phyloP scores from a whole-genome alignment of 2,888 invertebrate species.

The Encarsia formosa region DNA sequence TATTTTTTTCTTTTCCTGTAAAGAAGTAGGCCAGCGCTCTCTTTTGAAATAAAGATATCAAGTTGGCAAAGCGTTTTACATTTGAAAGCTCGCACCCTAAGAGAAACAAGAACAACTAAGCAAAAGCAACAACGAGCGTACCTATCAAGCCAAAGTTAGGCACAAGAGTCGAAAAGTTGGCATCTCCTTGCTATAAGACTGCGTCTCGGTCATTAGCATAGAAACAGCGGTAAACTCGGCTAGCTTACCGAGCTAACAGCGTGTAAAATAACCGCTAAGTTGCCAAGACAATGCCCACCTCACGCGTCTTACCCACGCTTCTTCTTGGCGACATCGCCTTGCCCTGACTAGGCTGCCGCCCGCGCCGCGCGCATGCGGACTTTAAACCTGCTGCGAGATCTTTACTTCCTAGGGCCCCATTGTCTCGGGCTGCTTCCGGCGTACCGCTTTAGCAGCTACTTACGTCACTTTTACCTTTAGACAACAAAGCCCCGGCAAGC shows the following conservation, averaged over 20 bases:
- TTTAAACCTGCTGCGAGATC: background rate
- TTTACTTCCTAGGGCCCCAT: constrained; percentile 15
- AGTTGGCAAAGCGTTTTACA: constrained; percentile 17
- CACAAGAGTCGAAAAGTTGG: too few species aligned
- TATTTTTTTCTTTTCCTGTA: too few species aligned
- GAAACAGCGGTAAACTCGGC: constrained; percentile 50
- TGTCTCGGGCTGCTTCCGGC: constrained; percentile 8
- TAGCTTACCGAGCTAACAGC: constrained; percentile 51
- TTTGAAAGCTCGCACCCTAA: constrained; percentile 11
- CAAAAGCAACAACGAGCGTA: background rate
- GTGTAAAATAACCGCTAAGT: constrained; percentile 53
- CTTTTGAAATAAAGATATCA: too few species aligned
- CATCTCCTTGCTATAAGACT: too few species aligned
- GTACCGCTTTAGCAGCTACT: constrained; percentile 12
- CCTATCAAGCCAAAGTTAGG: too few species aligned
- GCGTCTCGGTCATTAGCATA: constrained; percentile 47
- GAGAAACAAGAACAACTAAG: background rate
- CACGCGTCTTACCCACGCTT: too few species aligned
- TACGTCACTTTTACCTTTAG: constrained; percentile 13
- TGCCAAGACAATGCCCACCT: constrained; percentile 48
- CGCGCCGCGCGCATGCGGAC: too few species aligned
- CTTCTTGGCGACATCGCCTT: background rate
- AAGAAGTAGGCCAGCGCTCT: too few species aligned
- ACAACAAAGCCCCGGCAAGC: background rate
- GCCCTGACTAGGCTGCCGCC: too few species aligned